Conservation (phyloP, 1,140 invertebrate species). For the Manduca sexta region DNA sequence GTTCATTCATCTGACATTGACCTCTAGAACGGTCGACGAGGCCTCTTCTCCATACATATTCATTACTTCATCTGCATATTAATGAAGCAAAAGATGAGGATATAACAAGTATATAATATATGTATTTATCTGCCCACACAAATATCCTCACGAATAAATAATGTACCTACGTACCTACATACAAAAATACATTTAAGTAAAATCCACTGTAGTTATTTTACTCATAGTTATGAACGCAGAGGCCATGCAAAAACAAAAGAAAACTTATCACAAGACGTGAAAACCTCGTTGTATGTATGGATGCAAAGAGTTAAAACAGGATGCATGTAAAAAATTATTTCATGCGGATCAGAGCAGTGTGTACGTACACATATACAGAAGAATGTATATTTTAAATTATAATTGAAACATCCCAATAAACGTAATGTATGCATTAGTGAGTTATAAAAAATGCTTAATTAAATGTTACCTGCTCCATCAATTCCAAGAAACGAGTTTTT, state of each 20-base stretch:
- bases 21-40: conserved; percentile 43
- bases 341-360: no score
- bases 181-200: no score
- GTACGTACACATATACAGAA: conserved; percentile 5
- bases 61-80: conserved; percentile 46
- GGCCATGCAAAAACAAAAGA: no score
- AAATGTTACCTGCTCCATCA: conserved; percentile 20
- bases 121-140: conserved; percentile 11
- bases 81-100: conserved; percentile 29
- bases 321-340: no score
- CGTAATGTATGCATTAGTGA: no score
- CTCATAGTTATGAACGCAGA: no score
- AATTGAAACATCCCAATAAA: no score
- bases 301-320: no score
- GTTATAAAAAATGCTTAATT: conserved; percentile 3
- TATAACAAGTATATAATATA: conserved; percentile 20
- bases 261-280: no score
- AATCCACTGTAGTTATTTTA: no score
- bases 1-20: conserved; percentile 49
- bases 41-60: conserved; percentile 48
- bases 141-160: conserved; percentile 3
- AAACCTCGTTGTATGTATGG: no score
- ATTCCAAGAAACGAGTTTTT: conserved; percentile 23
- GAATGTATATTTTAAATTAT: neutral
- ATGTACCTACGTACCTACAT: no score